A percentile compares a stretch with the other conserved stretches of the same genome.
phyloP scores from a whole-genome alignment of 2,113 vertebrate genomes.

The Hydrochoerus hydrochaeris region DNA sequence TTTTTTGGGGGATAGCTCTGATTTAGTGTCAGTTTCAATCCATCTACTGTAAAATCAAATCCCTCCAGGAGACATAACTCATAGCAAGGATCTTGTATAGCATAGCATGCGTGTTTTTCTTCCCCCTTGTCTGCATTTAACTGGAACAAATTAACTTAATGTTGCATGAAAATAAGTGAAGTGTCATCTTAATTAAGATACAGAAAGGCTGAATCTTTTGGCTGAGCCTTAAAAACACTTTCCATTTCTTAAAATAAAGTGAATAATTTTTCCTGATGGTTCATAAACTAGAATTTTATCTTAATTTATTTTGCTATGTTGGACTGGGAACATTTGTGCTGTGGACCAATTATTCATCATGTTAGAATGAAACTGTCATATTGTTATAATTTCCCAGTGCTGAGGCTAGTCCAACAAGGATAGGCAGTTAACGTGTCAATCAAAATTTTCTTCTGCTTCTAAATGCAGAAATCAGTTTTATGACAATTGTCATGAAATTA shows the following conservation, averaged over 20 bases:
- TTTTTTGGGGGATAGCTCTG: neutral
- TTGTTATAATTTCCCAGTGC: slow-evolving; percentile 26
- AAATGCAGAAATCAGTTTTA: neutral
- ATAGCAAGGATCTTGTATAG: neutral
- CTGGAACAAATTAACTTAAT: slow-evolving; percentile 69
- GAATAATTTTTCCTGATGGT: slow-evolving; percentile 40
- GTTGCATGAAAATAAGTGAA: slow-evolving; percentile 74
- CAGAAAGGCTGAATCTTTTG: slow-evolving; percentile 27
- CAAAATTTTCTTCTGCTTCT: neutral
- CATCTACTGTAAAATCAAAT: slow-evolving; percentile 27
- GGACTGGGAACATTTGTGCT: neutral
- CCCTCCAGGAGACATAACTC: neutral
- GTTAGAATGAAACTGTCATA: slow-evolving; percentile 20
- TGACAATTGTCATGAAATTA: neutral
- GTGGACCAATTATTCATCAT: neutral
- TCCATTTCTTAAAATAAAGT: slow-evolving; percentile 64
- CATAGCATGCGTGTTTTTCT: neutral
- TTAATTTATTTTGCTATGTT: slow-evolving; percentile 36
- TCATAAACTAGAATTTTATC: neutral
- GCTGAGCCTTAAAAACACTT: slow-evolving; percentile 54
- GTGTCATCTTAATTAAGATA: slow-evolving; percentile 68
- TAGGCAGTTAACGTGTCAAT: neutral
- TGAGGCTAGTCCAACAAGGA: neutral
- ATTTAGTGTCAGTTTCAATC: slow-evolving; percentile 38
- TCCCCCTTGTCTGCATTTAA: slow-evolving; percentile 48